Evolutionary conservation across 2,113 vertebrate genomes (phyloP), one percentile per base, ranked within the genome.

Genomic region (Copsychus sechellarum): DNA sequence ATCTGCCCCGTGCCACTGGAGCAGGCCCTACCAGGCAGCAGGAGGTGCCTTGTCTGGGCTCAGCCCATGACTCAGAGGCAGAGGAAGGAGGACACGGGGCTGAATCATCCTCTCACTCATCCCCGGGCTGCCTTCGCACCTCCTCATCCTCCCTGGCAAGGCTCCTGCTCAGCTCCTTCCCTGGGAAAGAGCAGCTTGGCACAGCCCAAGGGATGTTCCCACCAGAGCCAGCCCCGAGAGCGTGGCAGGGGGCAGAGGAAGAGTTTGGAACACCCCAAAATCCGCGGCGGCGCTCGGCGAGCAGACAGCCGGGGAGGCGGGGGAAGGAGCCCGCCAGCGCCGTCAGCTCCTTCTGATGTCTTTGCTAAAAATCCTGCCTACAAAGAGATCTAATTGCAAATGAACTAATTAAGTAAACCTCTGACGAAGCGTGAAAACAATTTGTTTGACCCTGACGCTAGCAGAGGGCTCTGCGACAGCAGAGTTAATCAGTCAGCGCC

Each of bases 371-470:
- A 97, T 98, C 95, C 94, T 8, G 86, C 98, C 98, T 98, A 98
- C 98, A 98, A 98, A 98, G 98, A 98, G 98, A 98, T 97, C 98
- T 98, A 98, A 98, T 98, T 98, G 98, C 98, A 98, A 98, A 98
- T 98, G 98, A 98, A 98, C 98, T 98, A 98, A 99, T 98, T 98
- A 98, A 98, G 98, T 98, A 98, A 98, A 98, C 98, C 97, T 98
- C 98, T 98, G 98, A 98, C 96, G 97, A 98, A 98, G 98, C 98
- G 98, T 98, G 98, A 98, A 98, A 98, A 98, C 98, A 98, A 98
- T 98, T 98, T 98, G 98, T 98, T 97, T 98, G 98, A 98, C 98
- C 98, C 97, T 98, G 98, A 98, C 97, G 97, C 98, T 98, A 81
- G 97, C 96, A 95, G 97, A 97, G 98, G 97, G 97, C 96, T 96